Percentiles rank a stretch among this genome's conserved stretches.
These are phyloP conservation scores for Drosophila obscura DNA, from an alignment of 1,140 invertebrate genomes.

Conservation along the genomic window DNA sequence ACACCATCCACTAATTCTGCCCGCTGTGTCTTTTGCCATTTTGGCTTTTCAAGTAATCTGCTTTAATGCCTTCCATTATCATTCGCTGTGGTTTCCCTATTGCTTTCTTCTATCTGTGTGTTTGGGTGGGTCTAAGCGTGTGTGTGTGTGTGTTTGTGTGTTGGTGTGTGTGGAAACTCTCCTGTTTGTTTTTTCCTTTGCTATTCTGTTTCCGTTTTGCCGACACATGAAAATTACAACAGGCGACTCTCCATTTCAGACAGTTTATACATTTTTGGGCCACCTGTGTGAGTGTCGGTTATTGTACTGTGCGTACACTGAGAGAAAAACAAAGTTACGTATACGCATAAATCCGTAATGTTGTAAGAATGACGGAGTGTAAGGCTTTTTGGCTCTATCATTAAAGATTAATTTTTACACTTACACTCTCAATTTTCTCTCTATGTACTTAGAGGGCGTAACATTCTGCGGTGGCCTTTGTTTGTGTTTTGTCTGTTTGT, in stretches of 20 bases:
- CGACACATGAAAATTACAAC: constrained; percentile 57
- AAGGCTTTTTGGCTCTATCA: too few species aligned
- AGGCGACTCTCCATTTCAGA: constrained; percentile 37
- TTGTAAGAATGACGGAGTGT: too few species aligned
- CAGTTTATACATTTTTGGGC: constrained; percentile 48
- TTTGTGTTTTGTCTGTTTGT: constrained; percentile 8
- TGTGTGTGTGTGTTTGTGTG: not conserved
- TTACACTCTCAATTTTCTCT: not conserved
- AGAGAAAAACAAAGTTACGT: too few species aligned
- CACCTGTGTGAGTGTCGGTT: constrained; percentile 45
- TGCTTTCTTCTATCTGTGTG: constrained; percentile 19
- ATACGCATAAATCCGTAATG: too few species aligned
- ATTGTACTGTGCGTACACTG: not conserved
- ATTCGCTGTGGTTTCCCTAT: constrained; percentile 30
- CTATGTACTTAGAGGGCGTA: constrained; percentile 25
- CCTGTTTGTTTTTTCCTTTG: constrained; percentile 39
- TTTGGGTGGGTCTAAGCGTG: not conserved
- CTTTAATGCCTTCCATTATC: constrained; percentile 64
- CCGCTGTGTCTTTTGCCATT: constrained; percentile 28
- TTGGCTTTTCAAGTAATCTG: constrained; percentile 57
- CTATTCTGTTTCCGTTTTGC: constrained; percentile 49
- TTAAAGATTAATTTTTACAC: too few species aligned
- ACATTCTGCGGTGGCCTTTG: constrained; percentile 27
- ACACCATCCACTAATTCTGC: constrained; percentile 19
- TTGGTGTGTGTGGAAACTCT: constrained; percentile 22